Evolutionary conservation across 2,797 vertebrate species (phyloP).

Genomic region (Apogon hyalosoma): DNA sequence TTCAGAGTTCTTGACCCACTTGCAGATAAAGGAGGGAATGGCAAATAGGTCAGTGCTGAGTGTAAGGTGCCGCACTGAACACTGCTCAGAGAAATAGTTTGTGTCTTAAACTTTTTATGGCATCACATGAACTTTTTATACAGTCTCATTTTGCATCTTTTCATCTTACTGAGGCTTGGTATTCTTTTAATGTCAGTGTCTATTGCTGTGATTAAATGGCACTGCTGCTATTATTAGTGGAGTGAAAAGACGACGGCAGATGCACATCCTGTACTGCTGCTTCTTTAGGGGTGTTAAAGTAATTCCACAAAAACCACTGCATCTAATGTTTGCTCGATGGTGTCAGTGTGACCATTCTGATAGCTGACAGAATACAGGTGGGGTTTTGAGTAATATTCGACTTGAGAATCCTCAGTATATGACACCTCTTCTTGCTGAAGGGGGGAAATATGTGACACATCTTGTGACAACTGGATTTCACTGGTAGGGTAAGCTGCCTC

Average conservation of each 20-base stretch:
- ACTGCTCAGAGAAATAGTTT: conserved; percentile 22
- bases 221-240: conserved; percentile 46
- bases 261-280: conserved; percentile 46
- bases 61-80: conserved; percentile 60
- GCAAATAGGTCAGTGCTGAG: conserved; percentile 76
- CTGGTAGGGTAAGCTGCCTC: conserved; percentile 14
- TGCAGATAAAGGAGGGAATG: conserved; percentile 76
- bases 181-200: conserved; percentile 29
- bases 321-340: conserved; percentile 39
- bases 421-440: conserved; percentile 44
- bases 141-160: conserved; percentile 26
- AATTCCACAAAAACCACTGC: conserved; percentile 34
- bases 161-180: conserved; percentile 6
- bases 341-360: conserved; percentile 16
- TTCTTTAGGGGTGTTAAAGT: conserved; percentile 40
- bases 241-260: conserved; percentile 49
- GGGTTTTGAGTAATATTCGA: conserved; percentile 38
- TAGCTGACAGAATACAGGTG: conserved; percentile 48
- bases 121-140: conserved; percentile 27
- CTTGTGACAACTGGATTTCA: conserved; percentile 46
- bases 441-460: conserved; percentile 51
- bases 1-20: conserved; percentile 86
- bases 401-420: conserved; percentile 48
- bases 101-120: conserved; percentile 41
- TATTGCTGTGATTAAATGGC: conserved; percentile 46